These are phyloP conservation scores for Caenorhabditis virilis DNA, from an alignment of 2,888 invertebrate genomes.

Conservation along the genomic window DNA sequence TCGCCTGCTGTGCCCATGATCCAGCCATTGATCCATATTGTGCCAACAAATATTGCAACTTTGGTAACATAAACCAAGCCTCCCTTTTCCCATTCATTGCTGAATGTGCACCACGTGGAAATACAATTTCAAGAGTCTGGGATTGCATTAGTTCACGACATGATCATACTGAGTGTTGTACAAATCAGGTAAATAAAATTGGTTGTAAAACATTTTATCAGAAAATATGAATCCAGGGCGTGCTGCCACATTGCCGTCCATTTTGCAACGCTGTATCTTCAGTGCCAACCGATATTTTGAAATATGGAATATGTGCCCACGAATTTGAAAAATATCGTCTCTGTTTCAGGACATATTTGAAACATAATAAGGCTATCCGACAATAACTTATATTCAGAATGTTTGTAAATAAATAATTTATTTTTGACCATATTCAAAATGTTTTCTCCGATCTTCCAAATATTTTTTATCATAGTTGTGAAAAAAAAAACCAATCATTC, in stretches of 20 bases:
- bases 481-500: too few relatives aligned
- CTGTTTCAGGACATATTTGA: conserved; percentile 45
- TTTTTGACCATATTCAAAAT: neutral
- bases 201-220: neutral
- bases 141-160: conserved; percentile 56
- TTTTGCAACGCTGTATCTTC: conserved; percentile 43
- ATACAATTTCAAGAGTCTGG: conserved; percentile 56
- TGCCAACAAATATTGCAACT: conserved; percentile 46
- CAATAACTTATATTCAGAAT: neutral
- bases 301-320: conserved; percentile 39
- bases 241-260: conserved; percentile 39
- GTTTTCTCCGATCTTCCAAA: neutral
- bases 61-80: conserved; percentile 28
- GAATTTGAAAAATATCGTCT: conserved; percentile 50
- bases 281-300: conserved; percentile 44
- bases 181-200: conserved; percentile 38
- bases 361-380: conserved; percentile 27
- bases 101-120: conserved; percentile 51
- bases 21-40: conserved; percentile 41
- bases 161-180: conserved; percentile 58
- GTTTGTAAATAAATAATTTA: neutral
- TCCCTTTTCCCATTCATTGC: conserved; percentile 52
- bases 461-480: neutral
- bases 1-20: conserved; percentile 39
- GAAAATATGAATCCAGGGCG: conserved; percentile 28